Evolutionary conservation across 92 coral and sea anemone species (phyloP).

Genomic region (Pocillopora grandis): DNA sequence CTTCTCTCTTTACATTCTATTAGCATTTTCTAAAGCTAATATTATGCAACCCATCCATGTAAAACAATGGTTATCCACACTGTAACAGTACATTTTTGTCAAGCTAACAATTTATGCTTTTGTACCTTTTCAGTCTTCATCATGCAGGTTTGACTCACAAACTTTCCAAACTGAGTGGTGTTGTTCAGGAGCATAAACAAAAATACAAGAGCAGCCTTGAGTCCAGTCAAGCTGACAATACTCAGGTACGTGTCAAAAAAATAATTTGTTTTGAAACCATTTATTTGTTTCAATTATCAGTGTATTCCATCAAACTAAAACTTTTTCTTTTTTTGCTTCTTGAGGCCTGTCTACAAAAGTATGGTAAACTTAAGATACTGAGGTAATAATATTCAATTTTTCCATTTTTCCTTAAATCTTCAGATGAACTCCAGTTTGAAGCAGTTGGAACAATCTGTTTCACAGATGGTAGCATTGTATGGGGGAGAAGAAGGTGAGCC

Average conservation of each 20-base stretch:
- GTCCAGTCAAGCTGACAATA: conserved; percentile 72
- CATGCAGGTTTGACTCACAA: conserved; percentile 71
- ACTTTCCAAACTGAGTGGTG: conserved; percentile 60
- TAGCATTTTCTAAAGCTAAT: too few relatives aligned
- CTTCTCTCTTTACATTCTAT: too few relatives aligned
- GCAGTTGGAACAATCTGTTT: conserved; percentile 60
- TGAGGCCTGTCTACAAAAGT: too few relatives aligned
- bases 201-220: conserved; percentile 80
- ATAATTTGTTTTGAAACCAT: neutral
- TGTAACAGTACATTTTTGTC: neutral
- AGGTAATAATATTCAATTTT: neutral
- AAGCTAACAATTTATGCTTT: neutral
- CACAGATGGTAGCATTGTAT: conserved; percentile 69
- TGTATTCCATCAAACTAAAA: too few relatives aligned
- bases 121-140: conserved; percentile 53
- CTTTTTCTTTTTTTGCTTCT: too few relatives aligned
- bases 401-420: neutral
- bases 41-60: too few relatives aligned
- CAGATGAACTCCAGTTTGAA: conserved; percentile 61
- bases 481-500: conserved; percentile 42
- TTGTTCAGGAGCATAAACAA: conserved; percentile 74
- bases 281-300: neutral
- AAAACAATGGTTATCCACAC: too few relatives aligned
- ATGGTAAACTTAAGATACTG: too few relatives aligned
- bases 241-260: conserved; percentile 46